Evolutionary conservation across 2,797 vertebrate genomes (phyloP), one percentile per base, ranked within the genome.

Genomic region (Hemibagrus guttatus): DNA sequence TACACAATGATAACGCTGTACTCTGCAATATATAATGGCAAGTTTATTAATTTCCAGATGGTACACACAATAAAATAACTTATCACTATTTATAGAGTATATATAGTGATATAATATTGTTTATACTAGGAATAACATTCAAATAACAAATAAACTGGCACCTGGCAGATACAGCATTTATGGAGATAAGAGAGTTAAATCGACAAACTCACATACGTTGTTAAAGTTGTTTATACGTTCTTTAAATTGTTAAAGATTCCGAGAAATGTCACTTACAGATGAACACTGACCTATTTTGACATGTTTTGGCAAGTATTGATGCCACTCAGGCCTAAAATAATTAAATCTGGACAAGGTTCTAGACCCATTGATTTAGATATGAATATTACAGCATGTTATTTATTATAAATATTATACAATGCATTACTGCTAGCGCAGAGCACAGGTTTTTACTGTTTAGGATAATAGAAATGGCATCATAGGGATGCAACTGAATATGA

Each of bases 221-320:
- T 39, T 39, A 39, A 39, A 39, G 35, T 39, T 39, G 35, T 39
- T 39, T 39, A 39, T 39, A 39, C 35, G 35, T 39, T 52, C 23
- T 75, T 28, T 46, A 46, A 72, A 8, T 46, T 26, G 39, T 72
- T 72, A 23, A 72, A 72, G 1, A 21, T 21, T 26, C 3, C 26
- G 69, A 46, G 42, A 72, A 72, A 72, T 72, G 39, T 26, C 71
- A 72, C 69, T 72, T 72, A 46, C 42, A 72, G 39, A 14, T 68
- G 61, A 64, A 59, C 58, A 21, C 17, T 59, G 21, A 64, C 61
- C 64, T 8, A 69, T 69, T 69, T 21, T 69, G 16, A 68, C 28
- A 11, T 69, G 17, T 39, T 69, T 39, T 69, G 68, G 68, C 16
- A 39, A 69, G 31, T 39, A 35, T 69, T 17, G 28, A 39, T 69